phyloP scores from a whole-genome alignment of 2,888 invertebrate genomes.

The Harpagoxenus sublaevis region DNA sequence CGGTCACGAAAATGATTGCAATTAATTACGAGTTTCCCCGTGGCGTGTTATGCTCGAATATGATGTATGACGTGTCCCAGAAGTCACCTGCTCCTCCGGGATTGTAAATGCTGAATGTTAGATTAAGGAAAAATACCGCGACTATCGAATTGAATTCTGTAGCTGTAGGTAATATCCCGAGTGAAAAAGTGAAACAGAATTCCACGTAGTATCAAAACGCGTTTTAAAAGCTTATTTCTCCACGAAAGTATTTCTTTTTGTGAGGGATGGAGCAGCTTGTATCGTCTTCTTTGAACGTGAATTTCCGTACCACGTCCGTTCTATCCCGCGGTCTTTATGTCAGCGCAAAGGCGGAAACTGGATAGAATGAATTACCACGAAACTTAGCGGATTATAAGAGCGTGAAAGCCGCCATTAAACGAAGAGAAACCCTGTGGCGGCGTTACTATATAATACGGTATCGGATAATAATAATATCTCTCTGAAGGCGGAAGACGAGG shows the following conservation, averaged over 20 bases:
- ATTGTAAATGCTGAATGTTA: background rate
- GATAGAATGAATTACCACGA: slow-evolving; percentile 62
- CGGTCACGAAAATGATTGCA: slow-evolving; percentile 49
- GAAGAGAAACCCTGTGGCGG: slow-evolving; percentile 21
- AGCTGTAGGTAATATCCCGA: background rate
- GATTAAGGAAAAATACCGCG: background rate
- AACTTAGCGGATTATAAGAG: slow-evolving; percentile 59
- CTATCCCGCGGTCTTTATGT: slow-evolving; percentile 35
- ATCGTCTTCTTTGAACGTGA: slow-evolving; percentile 37
- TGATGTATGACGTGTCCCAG: slow-evolving; percentile 23
- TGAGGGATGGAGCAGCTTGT: background rate
- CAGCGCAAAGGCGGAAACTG: slow-evolving; percentile 54
- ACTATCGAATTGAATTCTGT: background rate
- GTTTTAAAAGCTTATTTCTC: slow-evolving; percentile 35
- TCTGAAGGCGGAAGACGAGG: background rate
- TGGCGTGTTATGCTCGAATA: slow-evolving; percentile 39
- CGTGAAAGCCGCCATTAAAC: slow-evolving; percentile 57
- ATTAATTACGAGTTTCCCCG: slow-evolving; percentile 51
- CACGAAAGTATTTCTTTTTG: background rate
- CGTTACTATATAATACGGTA: slow-evolving; percentile 33
- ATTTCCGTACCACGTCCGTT: slow-evolving; percentile 13
- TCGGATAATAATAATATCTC: slow-evolving; percentile 56
- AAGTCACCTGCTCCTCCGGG: background rate
- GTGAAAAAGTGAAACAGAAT: background rate
- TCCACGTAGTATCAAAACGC: slow-evolving; percentile 23